Evolutionary conservation across 2,888 invertebrate genomes (phyloP).

Genomic region (Chesias legatella): DNA sequence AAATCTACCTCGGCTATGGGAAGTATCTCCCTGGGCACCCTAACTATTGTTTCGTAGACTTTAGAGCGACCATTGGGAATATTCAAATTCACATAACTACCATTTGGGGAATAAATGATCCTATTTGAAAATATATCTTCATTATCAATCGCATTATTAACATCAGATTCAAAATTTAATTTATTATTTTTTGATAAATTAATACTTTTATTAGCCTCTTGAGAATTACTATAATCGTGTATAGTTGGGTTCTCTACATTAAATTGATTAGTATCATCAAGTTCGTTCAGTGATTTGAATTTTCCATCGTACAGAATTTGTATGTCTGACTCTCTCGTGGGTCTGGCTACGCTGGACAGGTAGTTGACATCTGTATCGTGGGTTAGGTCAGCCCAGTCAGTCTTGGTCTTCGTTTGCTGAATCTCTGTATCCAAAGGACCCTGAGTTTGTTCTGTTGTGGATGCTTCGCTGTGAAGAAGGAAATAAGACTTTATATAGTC

Average conservation of each 20-base stretch:
- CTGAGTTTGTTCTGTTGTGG: slow-evolving; percentile 4
- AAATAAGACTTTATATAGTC: not conserved
- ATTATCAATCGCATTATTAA: slow-evolving; percentile 10
- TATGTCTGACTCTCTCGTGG: slow-evolving; percentile 50
- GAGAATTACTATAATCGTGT: slow-evolving; percentile 12
- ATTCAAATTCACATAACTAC: not conserved
- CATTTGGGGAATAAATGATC: slow-evolving; percentile 7
- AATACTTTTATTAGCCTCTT: slow-evolving; percentile 9
- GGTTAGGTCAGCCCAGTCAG: slow-evolving; percentile 55
- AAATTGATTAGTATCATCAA: slow-evolving; percentile 23
- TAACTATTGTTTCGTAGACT: no score
- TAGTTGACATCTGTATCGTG: slow-evolving; percentile 67
- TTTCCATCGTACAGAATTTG: slow-evolving; percentile 46
- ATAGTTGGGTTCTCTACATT: slow-evolving; percentile 18
- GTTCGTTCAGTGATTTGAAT: slow-evolving; percentile 45
- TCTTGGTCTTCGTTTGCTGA: slow-evolving; percentile 18
- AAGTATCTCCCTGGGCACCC: slow-evolving; percentile 19
- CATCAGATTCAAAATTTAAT: not conserved
- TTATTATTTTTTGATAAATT: slow-evolving; percentile 5
- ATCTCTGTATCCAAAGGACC: slow-evolving; percentile 3
- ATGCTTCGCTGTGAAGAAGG: slow-evolving; percentile 17
- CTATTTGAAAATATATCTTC: slow-evolving; percentile 7
- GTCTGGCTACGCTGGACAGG: slow-evolving; percentile 38
- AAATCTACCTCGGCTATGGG: slow-evolving; percentile 34
- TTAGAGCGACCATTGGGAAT: no score